Percentiles rank a stretch among this genome's conserved stretches.
phyloP scores from a whole-genome alignment of 1,140 invertebrate genomes.

The Ostrea denselamellosa region DNA sequence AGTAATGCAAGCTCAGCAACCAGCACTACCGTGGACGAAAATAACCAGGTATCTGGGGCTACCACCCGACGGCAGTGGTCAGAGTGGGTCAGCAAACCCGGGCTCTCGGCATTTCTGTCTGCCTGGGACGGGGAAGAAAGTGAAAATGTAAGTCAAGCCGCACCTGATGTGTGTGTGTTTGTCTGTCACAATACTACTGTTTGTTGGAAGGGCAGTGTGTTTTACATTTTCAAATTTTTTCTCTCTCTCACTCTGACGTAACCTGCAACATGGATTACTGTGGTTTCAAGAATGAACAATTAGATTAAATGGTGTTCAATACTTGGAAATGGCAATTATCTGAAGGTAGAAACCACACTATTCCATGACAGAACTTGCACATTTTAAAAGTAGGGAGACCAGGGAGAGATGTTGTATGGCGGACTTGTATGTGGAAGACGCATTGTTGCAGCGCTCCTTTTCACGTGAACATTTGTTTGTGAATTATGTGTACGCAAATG shows the following conservation, averaged over 20 bases:
- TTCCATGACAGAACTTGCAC: not conserved
- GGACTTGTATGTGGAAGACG: too few relatives aligned
- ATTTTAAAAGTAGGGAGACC: too few relatives aligned
- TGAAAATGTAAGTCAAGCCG: conserved; percentile 65
- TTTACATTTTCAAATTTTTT: conserved; percentile 22
- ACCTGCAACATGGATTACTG: not conserved
- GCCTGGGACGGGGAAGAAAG: conserved; percentile 65
- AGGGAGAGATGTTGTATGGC: too few relatives aligned
- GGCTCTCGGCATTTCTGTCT: conserved; percentile 44
- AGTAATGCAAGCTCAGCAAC: conserved; percentile 70
- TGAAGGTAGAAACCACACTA: not conserved
- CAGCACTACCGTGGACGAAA: conserved; percentile 60
- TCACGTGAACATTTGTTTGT: too few relatives aligned
- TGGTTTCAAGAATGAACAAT: not conserved
- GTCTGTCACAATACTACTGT: conserved; percentile 22
- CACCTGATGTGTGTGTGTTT: conserved; percentile 30
- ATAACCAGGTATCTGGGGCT: conserved; percentile 81
- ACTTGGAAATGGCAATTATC: too few relatives aligned
- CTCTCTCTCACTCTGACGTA: not conserved
- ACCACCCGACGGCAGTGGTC: conserved; percentile 88
- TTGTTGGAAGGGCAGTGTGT: conserved; percentile 24
- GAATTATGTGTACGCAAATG: too few relatives aligned
- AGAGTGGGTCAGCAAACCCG: conserved; percentile 81
- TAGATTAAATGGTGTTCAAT: not conserved
- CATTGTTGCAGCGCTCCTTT: too few relatives aligned